Evolutionary conservation across 2,113 vertebrate species (phyloP), one percentile per base, ranked within the genome.

Genomic region (Menidia beryllina): DNA sequence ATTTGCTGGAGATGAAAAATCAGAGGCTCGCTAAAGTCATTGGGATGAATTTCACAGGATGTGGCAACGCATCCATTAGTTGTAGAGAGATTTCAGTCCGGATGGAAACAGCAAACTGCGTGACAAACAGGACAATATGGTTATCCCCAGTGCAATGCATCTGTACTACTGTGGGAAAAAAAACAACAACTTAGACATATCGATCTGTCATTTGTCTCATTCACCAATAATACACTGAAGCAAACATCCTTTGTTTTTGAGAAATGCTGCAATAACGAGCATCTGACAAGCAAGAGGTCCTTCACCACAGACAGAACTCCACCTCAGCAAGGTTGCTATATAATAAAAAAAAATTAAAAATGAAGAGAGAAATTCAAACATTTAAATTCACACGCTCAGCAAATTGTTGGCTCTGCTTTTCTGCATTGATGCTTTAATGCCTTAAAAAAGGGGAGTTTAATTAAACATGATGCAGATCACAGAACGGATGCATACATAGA

Each of bases 401-500:
- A 71, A 68, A 69, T 78, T 71, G 59, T 47, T 47, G 41, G 20
- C 50, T 65, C 27, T 64, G 21, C 45, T 75, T 83, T 81, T 72
- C 86, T 65, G 74, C 67, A 81, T 84, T 81, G 69, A 87, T 65
- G 74, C 67, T 81, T 84, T 79, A 88, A 84, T 86, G 61, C 45
- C 49, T 84, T 67, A 77, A 52, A 79, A 69, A 69, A 58, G 70
- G 69, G 54, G 36, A 41, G 62, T 86, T 86, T 73, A 89, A 88
- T 89, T 86, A 88, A 82, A 78, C 49, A 89, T 76, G 79, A 78
- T 80, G 70, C 71, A 70, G 67, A 79, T 76, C 72, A 77, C 80
- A 69, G 83, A 72, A 48, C 76, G 61, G 75, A 27, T 87, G 88
- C 77, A 80, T 81, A 87, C 83, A 79, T 53, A 74, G 87, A 83